Evolutionary conservation across 2,888 invertebrate species (phyloP).

Genomic region (Sinotaia quadrata): DNA sequence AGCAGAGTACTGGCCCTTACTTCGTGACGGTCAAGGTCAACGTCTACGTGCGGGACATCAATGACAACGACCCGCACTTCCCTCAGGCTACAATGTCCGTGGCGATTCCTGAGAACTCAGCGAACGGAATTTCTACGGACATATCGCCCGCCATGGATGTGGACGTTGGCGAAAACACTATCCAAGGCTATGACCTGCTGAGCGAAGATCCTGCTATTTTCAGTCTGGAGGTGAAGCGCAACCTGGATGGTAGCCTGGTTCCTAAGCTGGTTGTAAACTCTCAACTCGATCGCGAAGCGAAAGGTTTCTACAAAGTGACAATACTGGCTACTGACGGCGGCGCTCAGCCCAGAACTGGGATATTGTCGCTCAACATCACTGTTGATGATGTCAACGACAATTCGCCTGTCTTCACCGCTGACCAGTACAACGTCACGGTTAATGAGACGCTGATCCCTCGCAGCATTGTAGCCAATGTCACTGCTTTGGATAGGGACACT

Average conservation of each 20-base stretch:
- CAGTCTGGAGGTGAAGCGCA: conserved; percentile 26
- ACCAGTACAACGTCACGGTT: conserved; percentile 27
- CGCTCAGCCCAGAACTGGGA: conserved; percentile 21
- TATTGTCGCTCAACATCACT: conserved; percentile 34
- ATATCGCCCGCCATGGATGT: conserved; percentile 31
- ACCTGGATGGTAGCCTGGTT: conserved; percentile 36
- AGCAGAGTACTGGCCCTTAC: conserved; percentile 34
- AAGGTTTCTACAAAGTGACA: conserved; percentile 25
- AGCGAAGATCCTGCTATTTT: conserved; percentile 11
- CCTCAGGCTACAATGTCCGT: conserved; percentile 27
- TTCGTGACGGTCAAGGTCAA: conserved; percentile 34
- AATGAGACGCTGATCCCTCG: conserved; percentile 24
- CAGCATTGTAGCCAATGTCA: conserved; percentile 19
- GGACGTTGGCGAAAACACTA: conserved; percentile 32
- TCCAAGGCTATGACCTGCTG: conserved; percentile 25
- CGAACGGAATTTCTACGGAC: conserved; percentile 6
- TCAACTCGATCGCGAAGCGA: conserved; percentile 28
- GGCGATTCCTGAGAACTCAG: conserved; percentile 31
- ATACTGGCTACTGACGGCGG: conserved; percentile 35
- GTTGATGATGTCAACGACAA: conserved; percentile 39
- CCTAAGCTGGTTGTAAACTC: conserved; percentile 32
- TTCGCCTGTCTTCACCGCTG: conserved; percentile 27
- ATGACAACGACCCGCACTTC: conserved; percentile 38
- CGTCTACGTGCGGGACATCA: conserved; percentile 33
- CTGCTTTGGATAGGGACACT: conserved; percentile 29